Conservation (phyloP, 2,113 vertebrate species). For the Indicator maculatus region DNA sequence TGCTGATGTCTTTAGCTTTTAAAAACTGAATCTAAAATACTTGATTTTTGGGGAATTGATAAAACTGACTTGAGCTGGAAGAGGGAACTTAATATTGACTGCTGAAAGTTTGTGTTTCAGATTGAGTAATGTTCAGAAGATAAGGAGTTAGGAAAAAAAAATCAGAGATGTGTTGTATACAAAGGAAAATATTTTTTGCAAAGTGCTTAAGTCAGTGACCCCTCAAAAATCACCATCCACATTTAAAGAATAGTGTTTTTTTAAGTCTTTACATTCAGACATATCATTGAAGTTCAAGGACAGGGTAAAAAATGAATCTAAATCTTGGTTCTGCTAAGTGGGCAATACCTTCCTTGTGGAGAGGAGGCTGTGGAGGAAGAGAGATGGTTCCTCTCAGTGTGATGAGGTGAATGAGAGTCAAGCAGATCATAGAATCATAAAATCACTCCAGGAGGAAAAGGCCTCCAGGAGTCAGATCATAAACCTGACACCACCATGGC, state of each 20-base stretch:
- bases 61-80: background rate
- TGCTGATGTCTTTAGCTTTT: background rate
- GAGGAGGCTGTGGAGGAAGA: background rate
- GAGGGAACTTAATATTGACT: background rate
- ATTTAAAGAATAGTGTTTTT: background rate
- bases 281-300: background rate
- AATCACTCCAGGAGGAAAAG: too few species aligned
- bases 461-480: too few species aligned
- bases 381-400: background rate
- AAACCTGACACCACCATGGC: too few species aligned
- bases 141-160: background rate
- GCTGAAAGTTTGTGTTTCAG: background rate
- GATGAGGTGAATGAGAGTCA: fast-evolving
- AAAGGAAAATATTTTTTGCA: background rate
- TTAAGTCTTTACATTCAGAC: background rate
- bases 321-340: fast-evolving
- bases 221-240: background rate
- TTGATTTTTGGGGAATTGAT: background rate
- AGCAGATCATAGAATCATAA: too few species aligned
- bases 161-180: background rate
- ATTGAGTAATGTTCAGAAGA: background rate
- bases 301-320: background rate
- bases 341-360: too few species aligned
- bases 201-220: background rate
- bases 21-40: background rate